These are phyloP conservation scores for Pogonomyrmex barbatus DNA, from an alignment of 1,140 invertebrate genomes.

Conservation along the genomic window DNA sequence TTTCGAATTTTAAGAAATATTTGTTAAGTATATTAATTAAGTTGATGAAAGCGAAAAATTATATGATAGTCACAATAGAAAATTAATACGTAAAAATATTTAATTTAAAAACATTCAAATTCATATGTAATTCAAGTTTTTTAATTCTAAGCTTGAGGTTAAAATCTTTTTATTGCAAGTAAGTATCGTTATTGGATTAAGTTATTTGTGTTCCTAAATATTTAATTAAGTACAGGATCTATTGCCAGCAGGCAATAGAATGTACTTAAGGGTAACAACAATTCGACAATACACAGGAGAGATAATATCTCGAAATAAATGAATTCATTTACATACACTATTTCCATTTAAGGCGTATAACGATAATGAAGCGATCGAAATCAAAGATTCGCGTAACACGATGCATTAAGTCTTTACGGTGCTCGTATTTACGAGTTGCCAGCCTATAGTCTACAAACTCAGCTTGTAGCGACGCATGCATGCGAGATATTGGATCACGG, in stretches of 20 bases:
- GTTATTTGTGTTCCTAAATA: neutral
- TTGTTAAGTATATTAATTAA: neutral
- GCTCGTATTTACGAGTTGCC: slow-evolving; percentile 34
- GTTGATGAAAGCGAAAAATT: slow-evolving; percentile 15
- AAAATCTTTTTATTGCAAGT: neutral
- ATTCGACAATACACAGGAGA: slow-evolving; percentile 26
- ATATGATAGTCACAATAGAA: neutral
- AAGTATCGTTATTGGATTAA: neutral
- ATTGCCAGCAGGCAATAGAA: neutral
- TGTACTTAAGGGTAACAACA: slow-evolving; percentile 13
- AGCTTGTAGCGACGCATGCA: slow-evolving; percentile 52
- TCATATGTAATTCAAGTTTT: no score
- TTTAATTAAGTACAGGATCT: slow-evolving; percentile 3
- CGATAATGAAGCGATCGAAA: slow-evolving; percentile 38
- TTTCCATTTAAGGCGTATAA: slow-evolving; percentile 17
- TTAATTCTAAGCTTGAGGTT: neutral
- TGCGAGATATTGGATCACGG: slow-evolving; percentile 45
- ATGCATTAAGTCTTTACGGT: slow-evolving; percentile 28
- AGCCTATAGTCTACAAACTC: slow-evolving; percentile 41
- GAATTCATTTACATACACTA: slow-evolving; percentile 37
- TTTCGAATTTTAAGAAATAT: neutral
- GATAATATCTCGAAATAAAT: slow-evolving; percentile 30
- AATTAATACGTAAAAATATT: neutral
- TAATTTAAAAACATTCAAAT: neutral
- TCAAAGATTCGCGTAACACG: slow-evolving; percentile 31